Conservation (phyloP, 2,888 invertebrate genomes). For the Erannis defoliaria region DNA sequence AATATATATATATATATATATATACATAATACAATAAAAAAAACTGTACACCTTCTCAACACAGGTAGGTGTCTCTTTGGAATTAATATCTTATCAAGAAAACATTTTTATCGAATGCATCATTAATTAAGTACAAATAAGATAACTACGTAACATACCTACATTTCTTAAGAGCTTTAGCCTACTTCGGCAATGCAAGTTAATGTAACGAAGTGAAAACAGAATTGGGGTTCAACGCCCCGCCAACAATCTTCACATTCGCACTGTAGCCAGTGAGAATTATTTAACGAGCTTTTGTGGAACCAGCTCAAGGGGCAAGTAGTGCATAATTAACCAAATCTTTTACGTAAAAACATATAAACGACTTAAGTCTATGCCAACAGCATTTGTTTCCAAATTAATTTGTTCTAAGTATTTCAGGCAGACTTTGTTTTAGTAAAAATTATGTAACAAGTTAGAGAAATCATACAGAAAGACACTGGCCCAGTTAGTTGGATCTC, state of each 20-base stretch:
- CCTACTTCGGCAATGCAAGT: slow-evolving; percentile 52
- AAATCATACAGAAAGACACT: neutral
- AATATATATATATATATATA: too few relatives aligned
- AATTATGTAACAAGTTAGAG: neutral
- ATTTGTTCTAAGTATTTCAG: slow-evolving; percentile 5
- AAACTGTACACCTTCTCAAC: too few relatives aligned
- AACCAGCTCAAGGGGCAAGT: slow-evolving; percentile 44
- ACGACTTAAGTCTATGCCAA: neutral
- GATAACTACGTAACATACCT: neutral
- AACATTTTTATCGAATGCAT: too few relatives aligned
- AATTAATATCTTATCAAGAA: too few relatives aligned
- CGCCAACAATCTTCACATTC: slow-evolving; percentile 63
- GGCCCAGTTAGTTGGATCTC: neutral
- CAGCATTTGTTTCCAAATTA: neutral
- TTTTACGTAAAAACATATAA: slow-evolving; percentile 33
- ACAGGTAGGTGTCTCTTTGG: too few relatives aligned
- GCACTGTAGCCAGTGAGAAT: slow-evolving; percentile 64
- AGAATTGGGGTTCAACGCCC: slow-evolving; percentile 68
- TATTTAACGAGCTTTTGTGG: slow-evolving; percentile 66
- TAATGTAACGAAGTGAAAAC: slow-evolving; percentile 72
- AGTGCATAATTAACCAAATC: slow-evolving; percentile 24
- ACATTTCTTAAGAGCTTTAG: neutral
- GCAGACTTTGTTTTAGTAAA: slow-evolving; percentile 1
- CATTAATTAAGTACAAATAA: neutral
- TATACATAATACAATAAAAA: too few relatives aligned